Evolutionary conservation across 2,113 vertebrate species (phyloP), one percentile per base, ranked within the genome.

Genomic region (Podiceps cristatus): DNA sequence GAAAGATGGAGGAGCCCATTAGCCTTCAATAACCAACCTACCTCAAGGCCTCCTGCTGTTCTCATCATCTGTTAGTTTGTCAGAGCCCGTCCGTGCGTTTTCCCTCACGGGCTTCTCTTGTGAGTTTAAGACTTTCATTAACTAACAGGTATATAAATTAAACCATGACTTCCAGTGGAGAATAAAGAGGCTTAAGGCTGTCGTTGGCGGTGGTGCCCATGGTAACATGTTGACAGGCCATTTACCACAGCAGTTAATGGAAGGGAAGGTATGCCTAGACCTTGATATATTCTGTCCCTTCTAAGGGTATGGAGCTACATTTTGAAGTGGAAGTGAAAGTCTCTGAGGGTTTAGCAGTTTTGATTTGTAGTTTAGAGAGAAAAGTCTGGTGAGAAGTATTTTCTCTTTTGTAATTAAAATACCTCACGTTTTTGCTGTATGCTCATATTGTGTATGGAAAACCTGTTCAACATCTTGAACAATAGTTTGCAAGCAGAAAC

Each of bases 51-150:
- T 86, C 25, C 66, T 78, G 60, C 56, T 0, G 7, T 33, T 52
- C 71, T 82, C 35, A 7, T 78, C 28, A 50, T 82, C 55, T 58
- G 0, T 96, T 66, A 91, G 33, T 60, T 91, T 95, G 80, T 88
- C 91, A 67, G 56, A 2, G 4, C 55, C 33, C 83, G 71, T 82
- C 60, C 0, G 0, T 72, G 56, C 1, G 1, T 78, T 52, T 69
- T 69, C 10, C 77, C 71, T 42, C 27, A n/a, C 0, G 5, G 84
- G 72, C 56, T 71, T 59, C 62, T 82, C 56, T 60, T 91, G 25
- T 37, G 66, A 71, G 85, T 86, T 88, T 69, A 83, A 93, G 71
- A 71, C 66, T 80, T 91, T 88, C 56, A 52, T 89, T 95, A 93
- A 75, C 75, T 93, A 78, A 42, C 42, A 66, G 84, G 33, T 83